Evolutionary conservation across 2,113 vertebrate genomes (phyloP), one percentile per base, ranked within the genome.

Genomic region (Rafetus swinhoei): DNA sequence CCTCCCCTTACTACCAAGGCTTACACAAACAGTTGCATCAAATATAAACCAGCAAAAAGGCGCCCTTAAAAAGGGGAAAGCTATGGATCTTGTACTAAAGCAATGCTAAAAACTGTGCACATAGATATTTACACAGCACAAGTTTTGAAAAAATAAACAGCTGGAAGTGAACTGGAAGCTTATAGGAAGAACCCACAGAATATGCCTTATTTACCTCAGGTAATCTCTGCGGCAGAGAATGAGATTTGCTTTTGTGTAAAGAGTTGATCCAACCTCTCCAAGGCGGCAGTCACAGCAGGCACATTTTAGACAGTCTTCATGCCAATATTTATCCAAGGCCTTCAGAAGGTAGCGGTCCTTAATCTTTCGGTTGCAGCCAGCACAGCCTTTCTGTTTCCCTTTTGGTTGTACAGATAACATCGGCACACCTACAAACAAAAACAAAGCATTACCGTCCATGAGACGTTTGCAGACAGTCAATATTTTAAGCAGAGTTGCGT

Each of bases 281-380:
- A 99, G 98, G 97, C 99, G 99, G 97, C 99, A 99, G 98, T 99
- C 99, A 7, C 99, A 99, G 98, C 99, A 99, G 98, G 99, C 99
- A 90, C 99, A 99, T 98, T 99, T 99, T 95, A 99, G 99, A 91
- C 99, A 99, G 98, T 99, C 99, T 97, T 99, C 99, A 93, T 99
- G 99, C 99, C 99, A 99, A 97, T 99, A 99, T 98, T 99, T 99
- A 98, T 99, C 99, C 98, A 99, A 98, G 13, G 99, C 99, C 98
- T 99, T 99, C 98, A 99, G 99, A 98, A 99, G 99, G 98, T 99
- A 99, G 95, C 99, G 99, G 99, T 99, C 99, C 98, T 99, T 99
- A 98, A 99, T 99, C 98, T 99, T 99, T 32, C 99, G 99, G 98
- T 99, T 99, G 97, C 99, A 99, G 98, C 99, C 99, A 7, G 99